Evolutionary conservation across 2,113 vertebrate genomes (phyloP).

Genomic region (Scophthalmus maximus): DNA sequence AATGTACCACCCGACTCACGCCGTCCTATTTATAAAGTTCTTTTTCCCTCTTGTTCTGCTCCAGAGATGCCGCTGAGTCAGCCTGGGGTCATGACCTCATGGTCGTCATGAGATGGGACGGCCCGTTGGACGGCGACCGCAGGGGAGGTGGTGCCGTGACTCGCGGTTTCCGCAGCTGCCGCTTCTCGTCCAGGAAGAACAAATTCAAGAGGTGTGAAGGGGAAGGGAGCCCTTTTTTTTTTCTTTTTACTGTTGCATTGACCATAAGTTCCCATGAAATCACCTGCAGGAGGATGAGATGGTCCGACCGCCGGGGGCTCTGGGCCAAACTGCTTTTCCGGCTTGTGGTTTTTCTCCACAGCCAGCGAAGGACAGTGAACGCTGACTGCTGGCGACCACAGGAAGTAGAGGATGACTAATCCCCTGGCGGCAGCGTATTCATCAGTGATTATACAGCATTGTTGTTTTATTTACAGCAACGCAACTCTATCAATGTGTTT

Average conservation of each 20-base stretch:
- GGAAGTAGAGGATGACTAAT: background rate
- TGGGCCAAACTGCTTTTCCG: too few species aligned
- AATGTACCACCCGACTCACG: too few species aligned
- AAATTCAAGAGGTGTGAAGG: constrained; percentile 25
- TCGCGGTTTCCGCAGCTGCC: constrained; percentile 21
- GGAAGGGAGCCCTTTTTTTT: too few species aligned
- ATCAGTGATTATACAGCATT: too few species aligned
- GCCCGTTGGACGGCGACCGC: constrained; percentile 40
- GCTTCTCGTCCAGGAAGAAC: constrained; percentile 9
- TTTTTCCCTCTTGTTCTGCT: constrained; percentile 52
- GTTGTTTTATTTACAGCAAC: background rate
- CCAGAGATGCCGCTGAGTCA: constrained; percentile 63
- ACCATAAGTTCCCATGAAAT: constrained; percentile 36
- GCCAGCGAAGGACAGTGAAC: constrained; percentile 3
- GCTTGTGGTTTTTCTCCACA: background rate
- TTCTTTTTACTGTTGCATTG: constrained; percentile 16
- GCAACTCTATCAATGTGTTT: too few species aligned
- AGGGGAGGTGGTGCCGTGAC: constrained; percentile 46
- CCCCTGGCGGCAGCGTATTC: background rate
- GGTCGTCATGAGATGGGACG: constrained; percentile 55
- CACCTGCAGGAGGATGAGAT: constrained; percentile 42
- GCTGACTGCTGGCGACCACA: background rate
- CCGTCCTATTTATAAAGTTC: background rate
- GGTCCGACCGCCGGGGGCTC: background rate
- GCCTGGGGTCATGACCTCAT: constrained; percentile 56